A percentile compares a stretch with the other conserved stretches of the same genome.
These are phyloP conservation scores for Ectobius pallidus DNA, from an alignment of 2,888 invertebrate genomes.

Conservation along the genomic window DNA sequence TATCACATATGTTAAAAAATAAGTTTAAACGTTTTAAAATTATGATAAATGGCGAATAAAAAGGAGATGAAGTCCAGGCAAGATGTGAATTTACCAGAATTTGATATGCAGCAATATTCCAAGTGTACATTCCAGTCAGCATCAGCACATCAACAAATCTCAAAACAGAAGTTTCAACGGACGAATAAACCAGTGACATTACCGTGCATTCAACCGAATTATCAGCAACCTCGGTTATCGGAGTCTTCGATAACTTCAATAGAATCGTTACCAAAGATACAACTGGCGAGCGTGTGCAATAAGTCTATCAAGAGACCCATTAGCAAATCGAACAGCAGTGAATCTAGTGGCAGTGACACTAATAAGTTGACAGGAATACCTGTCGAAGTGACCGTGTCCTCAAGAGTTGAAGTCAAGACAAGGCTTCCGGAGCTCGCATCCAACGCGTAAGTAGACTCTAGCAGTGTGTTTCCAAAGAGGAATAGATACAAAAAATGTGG, in stretches of 20 bases:
- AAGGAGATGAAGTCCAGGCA: background rate
- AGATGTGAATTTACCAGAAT: background rate
- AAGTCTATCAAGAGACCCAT: constrained; percentile 26
- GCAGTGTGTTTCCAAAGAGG: no score
- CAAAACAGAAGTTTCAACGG: background rate
- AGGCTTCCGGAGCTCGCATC: background rate
- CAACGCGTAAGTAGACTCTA: no score
- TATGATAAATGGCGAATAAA: background rate
- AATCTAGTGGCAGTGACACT: constrained; percentile 17
- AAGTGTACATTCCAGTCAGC: background rate
- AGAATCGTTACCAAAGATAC: background rate
- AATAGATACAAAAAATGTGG: no score
- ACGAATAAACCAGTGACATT: background rate
- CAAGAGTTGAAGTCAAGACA: constrained; percentile 27
- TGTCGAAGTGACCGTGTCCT: constrained; percentile 33
- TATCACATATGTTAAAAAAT: background rate
- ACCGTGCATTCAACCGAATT: background rate
- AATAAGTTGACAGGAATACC: background rate
- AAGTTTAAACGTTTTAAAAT: background rate
- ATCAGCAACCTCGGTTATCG: background rate
- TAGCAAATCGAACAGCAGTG: constrained; percentile 34
- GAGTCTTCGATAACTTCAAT: background rate
- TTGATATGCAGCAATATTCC: background rate
- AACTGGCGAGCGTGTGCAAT: background rate
- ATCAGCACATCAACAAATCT: background rate